Percentiles rank a stretch among this genome's conserved stretches.
Conservation (phyloP, 2,888 invertebrate species). For the Caenorhabditis becei region DNA sequence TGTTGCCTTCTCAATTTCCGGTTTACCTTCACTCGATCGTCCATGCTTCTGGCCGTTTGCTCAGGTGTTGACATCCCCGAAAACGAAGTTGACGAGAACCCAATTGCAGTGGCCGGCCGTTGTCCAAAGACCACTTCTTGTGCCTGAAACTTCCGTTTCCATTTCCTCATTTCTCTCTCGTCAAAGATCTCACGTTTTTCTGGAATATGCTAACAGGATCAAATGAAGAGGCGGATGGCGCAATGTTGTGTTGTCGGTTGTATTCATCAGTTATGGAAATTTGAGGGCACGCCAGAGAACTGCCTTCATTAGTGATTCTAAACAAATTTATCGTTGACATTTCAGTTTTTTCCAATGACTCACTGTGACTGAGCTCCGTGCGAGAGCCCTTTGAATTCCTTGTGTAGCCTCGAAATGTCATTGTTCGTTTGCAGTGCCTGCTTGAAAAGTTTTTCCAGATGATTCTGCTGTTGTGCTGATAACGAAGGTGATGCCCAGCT, state of each 20-base stretch:
- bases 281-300: constrained; percentile 69
- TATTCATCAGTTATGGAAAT: constrained; percentile 81
- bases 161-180: neutral
- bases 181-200: constrained; percentile 82
- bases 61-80: constrained; percentile 70
- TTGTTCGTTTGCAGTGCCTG: constrained; percentile 65
- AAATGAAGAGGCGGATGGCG: constrained; percentile 70
- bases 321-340: constrained; percentile 8
- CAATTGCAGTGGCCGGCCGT: constrained; percentile 77
- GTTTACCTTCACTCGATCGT: constrained; percentile 60
- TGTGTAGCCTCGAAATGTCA: constrained; percentile 73
- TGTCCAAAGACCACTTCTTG: constrained; percentile 73
- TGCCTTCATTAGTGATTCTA: constrained; percentile 58
- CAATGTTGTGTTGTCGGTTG: constrained; percentile 71
- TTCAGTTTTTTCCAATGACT: neutral
- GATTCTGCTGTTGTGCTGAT: constrained; percentile 74
- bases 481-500: constrained; percentile 79
- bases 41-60: constrained; percentile 55
- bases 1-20: too few species aligned
- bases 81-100: constrained; percentile 62
- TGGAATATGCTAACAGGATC: constrained; percentile 82
- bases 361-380: constrained; percentile 58
- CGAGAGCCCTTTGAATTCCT: constrained; percentile 77
- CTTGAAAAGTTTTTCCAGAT: constrained; percentile 78
- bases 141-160: constrained; percentile 53